Base-by-base conservation (phyloP, 2,797 vertebrate genomes). In the Glossophaga mutica region DNA sequence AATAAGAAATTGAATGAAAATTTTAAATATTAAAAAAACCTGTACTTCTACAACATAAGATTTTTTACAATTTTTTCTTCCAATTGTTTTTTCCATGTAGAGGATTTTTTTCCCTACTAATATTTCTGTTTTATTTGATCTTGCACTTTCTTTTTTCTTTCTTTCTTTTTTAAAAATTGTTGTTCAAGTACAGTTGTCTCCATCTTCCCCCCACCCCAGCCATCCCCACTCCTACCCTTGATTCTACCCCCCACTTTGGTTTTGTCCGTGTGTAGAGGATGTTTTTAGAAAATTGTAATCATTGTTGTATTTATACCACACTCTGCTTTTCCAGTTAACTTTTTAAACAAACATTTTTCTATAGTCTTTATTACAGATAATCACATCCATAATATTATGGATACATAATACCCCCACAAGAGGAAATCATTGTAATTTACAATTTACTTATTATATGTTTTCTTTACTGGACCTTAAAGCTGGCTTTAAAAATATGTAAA, bases 371-470 rank as follows among this genome's bases (percentile, higher is more conserved):
- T 87, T 81, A 50, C 70, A 16, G 44, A 74, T 76, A 81, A 52
- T 83, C 59, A 95, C 48, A 79, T 84, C 6, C 42, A 34, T 79
- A 59, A 84, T 91, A 84, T 73, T 87, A 50, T 73, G 68, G 18
- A 52, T 26, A 42, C 5, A 65, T n/a, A 77, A 39, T 87, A 73
- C 22, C 62, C 3, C 37, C 46, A 21, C 1, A 11, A 59, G 39
- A 62, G 18, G 39, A 82, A 62, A n/a, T 82, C 44, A 65, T 62
- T 79, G 10, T 26, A 79, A 57, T 16, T 79, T 79, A 79, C 62
- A 90, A 81, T 84, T 83, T 93, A 67, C n/a, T 95, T 65, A 83
- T 95, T 65, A 83, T 73, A 4, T 82, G 24, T 90, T n/a, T 77
- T 34, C 15, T 90, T 83, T 88, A 67, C 62, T 82, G 82, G 42